Percentiles rank a stretch among this genome's conserved stretches.
These are phyloP conservation scores for Drosophila neonasuta DNA, from an alignment of 2,888 invertebrate species.

Conservation along the genomic window DNA sequence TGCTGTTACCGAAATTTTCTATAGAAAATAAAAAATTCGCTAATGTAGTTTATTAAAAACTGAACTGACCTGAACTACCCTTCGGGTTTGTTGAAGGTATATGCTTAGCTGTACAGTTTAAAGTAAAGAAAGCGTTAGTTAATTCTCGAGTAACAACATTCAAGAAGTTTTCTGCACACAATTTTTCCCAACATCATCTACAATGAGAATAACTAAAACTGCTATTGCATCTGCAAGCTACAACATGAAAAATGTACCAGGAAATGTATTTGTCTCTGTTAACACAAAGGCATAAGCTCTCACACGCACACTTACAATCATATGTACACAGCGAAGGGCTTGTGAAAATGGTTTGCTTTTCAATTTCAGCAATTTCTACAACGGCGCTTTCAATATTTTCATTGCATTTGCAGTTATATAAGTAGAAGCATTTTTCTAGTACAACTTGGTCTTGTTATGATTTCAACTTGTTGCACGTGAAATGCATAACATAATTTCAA, in stretches of 20 bases:
- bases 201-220: not conserved
- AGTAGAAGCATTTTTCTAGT: constrained; percentile 43
- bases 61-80: too few species aligned
- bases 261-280: constrained; percentile 52
- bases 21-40: too few species aligned
- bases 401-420: constrained; percentile 67
- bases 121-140: not conserved
- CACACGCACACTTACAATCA: constrained; percentile 32
- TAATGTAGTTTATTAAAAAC: too few species aligned
- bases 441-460: constrained; percentile 69
- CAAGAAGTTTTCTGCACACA: not conserved
- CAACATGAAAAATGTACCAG: constrained; percentile 40
- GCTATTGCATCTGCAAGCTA: constrained; percentile 14
- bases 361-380: constrained; percentile 47
- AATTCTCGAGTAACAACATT: not conserved
- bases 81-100: too few species aligned
- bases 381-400: constrained; percentile 70
- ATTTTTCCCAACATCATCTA: not conserved
- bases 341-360: constrained; percentile 48
- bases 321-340: constrained; percentile 10
- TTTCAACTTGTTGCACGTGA: constrained; percentile 79
- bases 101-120: too few species aligned
- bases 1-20: too few species aligned
- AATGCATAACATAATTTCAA: constrained; percentile 70
- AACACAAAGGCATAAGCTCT: constrained; percentile 8